phyloP scores from a whole-genome alignment of 2,797 vertebrate genomes.

The Sebastes taczanowskii region DNA sequence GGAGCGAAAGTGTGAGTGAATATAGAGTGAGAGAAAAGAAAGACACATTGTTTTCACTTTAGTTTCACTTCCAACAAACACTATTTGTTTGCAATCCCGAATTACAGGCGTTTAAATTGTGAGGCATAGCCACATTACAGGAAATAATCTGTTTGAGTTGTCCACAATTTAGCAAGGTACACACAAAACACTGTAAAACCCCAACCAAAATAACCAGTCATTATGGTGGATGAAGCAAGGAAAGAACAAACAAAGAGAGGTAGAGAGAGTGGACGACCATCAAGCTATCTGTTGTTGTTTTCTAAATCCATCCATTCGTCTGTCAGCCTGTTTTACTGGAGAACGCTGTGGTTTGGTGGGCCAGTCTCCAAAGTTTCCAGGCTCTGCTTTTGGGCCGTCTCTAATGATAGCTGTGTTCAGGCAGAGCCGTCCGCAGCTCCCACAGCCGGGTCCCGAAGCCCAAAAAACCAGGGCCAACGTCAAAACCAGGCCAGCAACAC shows the following conservation, averaged over 20 bases:
- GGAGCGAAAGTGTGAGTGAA: neutral
- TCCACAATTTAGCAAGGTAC: constrained; percentile 17
- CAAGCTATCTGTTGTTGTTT: constrained; percentile 31
- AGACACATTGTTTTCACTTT: neutral
- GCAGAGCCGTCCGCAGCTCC: constrained; percentile 60
- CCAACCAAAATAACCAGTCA: constrained; percentile 17
- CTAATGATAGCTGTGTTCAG: constrained; percentile 74
- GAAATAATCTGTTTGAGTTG: constrained; percentile 10
- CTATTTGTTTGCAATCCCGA: neutral
- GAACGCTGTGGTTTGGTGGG: constrained; percentile 58
- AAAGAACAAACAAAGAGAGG: constrained; percentile 5
- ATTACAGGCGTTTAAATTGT: constrained; percentile 1
- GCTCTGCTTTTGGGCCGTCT: constrained; percentile 49
- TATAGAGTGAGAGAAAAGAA: neutral
- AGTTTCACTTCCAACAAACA: constrained; percentile 6
- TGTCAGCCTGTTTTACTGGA: constrained; percentile 48
- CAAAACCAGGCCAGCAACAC: constrained; percentile 52
- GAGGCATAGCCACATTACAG: neutral
- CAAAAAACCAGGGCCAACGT: constrained; percentile 41
- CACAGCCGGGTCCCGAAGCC: constrained; percentile 55
- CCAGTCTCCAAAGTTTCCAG: constrained; percentile 63
- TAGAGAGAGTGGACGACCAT: neutral
- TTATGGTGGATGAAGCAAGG: neutral
- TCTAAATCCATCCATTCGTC: constrained; percentile 32
- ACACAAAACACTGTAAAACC: constrained; percentile 16